Conservation (phyloP, 2,113 vertebrate species). For the Scytalopus superciliaris region DNA sequence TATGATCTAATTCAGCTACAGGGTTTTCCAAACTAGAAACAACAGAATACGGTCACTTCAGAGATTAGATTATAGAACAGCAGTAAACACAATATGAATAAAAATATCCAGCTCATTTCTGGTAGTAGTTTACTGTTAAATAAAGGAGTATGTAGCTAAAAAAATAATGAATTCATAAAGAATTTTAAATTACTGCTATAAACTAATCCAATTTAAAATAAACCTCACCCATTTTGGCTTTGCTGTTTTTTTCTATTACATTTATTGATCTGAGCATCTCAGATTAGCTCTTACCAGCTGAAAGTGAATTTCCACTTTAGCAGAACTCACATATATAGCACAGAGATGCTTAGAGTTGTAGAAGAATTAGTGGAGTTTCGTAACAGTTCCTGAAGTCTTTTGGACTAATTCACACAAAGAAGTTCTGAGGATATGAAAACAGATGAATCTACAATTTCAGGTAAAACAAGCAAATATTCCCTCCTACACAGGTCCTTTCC, state of each 20-base stretch:
- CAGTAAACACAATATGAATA: neutral
- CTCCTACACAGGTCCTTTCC: neutral
- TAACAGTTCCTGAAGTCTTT: neutral
- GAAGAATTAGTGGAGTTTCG: neutral
- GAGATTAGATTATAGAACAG: neutral
- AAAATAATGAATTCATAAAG: too few species aligned
- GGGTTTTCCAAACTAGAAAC: neutral
- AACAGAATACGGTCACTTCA: neutral
- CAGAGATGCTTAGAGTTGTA: neutral
- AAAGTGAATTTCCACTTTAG: neutral
- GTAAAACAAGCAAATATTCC: slow-evolving; percentile 37
- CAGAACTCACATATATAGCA: neutral
- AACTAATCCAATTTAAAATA: neutral
- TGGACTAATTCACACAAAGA: neutral
- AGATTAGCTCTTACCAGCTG: neutral
- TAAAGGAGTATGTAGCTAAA: neutral
- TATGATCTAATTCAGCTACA: neutral
- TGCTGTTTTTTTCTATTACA: neutral
- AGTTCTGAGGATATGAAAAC: neutral
- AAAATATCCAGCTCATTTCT: neutral
- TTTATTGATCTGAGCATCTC: neutral
- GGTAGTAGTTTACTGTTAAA: neutral
- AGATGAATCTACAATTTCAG: neutral
- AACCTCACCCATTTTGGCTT: neutral
- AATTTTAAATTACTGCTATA: neutral